Conservation (phyloP, 2,888 invertebrate species). For the Chrysotoxum bicinctum region DNA sequence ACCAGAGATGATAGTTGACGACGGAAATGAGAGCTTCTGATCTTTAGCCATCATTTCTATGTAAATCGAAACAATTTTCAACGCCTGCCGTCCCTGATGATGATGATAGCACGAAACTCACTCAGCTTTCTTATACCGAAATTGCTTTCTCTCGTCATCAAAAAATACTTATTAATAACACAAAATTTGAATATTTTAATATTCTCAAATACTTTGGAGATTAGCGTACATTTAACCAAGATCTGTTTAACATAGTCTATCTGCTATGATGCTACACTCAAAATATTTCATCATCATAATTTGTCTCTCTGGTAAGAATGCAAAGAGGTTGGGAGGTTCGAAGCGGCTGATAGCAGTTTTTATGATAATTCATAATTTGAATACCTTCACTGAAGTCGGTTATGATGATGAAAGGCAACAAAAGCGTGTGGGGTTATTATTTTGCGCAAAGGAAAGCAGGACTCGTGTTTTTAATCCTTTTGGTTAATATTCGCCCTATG, state of each 20-base stretch:
- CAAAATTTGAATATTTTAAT: constrained; percentile 70
- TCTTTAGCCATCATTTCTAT: constrained; percentile 75
- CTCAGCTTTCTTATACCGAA: constrained; percentile 47
- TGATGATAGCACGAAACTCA: constrained; percentile 54
- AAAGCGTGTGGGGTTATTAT: constrained; percentile 52
- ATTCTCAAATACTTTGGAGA: constrained; percentile 68
- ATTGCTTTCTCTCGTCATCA: constrained; percentile 70
- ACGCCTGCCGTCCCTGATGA: constrained; percentile 57
- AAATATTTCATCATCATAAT: constrained; percentile 46
- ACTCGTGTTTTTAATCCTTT: constrained; percentile 78
- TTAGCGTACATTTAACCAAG: constrained; percentile 56
- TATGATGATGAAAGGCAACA: constrained; percentile 66
- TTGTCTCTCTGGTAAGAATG: neutral
- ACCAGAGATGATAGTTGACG: constrained; percentile 45
- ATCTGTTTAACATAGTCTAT: constrained; percentile 67
- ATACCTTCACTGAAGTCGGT: constrained; percentile 52
- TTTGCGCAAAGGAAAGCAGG: constrained; percentile 11
- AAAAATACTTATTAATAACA: constrained; percentile 71
- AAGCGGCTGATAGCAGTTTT: constrained; percentile 63
- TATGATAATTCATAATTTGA: constrained; percentile 69
- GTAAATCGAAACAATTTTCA: constrained; percentile 77
- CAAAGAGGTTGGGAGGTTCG: neutral
- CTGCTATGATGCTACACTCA: constrained; percentile 47
- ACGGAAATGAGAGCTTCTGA: constrained; percentile 38
- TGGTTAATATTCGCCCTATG: constrained; percentile 79